Evolutionary conservation across 1,140 invertebrate genomes (phyloP), one percentile per base, ranked within the genome.

Genomic region (Drosophila jambulina): DNA sequence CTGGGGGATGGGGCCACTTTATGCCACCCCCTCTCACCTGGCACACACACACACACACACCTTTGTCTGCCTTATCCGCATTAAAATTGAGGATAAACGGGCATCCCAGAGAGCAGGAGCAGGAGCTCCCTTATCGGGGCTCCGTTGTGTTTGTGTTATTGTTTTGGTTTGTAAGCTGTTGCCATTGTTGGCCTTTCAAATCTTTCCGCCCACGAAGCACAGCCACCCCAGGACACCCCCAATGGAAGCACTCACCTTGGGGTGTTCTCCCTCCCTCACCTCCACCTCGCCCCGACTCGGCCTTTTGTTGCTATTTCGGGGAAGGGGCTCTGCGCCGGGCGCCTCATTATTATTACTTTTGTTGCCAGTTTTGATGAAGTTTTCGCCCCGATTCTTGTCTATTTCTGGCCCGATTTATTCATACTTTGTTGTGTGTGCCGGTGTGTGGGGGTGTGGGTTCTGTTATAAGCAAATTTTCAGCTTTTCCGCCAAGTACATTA

Each of bases 361-460:
- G 74, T 78, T 82, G 60, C 40, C 80, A 54, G 63, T 71, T 71
- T 79, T 83, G 70, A 83, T 83, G 80, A 83, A 83, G 80, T 83
- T 80, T 70, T 70, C 46, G 56, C 45, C 57, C 45, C 63, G 59
- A 69, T 71, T 70, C 65, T 19, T 77, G 80, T 69, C 70, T 69
- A 82, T 83, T 82, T 70, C 46, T 61, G 75, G 75, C 70, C 56
- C 67, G 75, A 71, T 79, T 83, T 83, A 79, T 82, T 82, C 81
- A 83, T 71, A 49, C 53, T 34, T 64, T 75, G 58, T 54, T 68
- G 63, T 61, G 21, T 58, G 63, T 42, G 19, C 23, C n/a, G n/a
- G 19, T 46, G 21, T 48, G 19, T 12, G 10, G 2, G 21, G 5
- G 21, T 67, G 54, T 61, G 25, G 53, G 68, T 29, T 71, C 40